Base-by-base conservation (phyloP, 2,888 invertebrate genomes). In the Beris morrisii region DNA sequence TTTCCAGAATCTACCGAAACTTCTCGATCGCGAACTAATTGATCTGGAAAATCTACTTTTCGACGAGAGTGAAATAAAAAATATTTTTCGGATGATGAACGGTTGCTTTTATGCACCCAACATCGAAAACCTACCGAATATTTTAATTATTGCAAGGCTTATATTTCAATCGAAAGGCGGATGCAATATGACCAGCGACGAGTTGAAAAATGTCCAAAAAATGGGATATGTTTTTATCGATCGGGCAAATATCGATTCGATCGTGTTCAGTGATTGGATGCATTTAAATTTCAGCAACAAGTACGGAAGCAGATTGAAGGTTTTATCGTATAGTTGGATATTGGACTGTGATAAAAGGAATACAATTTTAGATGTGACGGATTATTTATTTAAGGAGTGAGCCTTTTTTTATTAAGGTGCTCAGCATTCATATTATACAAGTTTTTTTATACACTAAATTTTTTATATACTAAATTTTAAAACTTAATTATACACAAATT, bases 141-240 rank as follows among this genome's bases (percentile, higher is more conserved):
- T 65, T 12, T 22, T 55, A 12, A 44, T 45, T 22, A 9, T 71
- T 6, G 71, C 73, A 0, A 72, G 72, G 65, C 53, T 78, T 52
- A 65, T 70, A 11, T 79, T 76, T 61, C 69, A 75, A 59, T 77
- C 77, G 69, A 75, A 74, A 64, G 78, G 75, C 30, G 79, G 79
- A 45, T 45, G n/a, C 38, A 64, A 6, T 13, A 67, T 68, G 58
- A 28, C 7, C 3, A 28, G 50, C 6, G 45, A 12, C 13, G 45
- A 46, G 43, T 66, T 13, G 53, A 43, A 32, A 4, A n/a, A 13
- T 28, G 28, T 30, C 3, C 46, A 56, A 68, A 52, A 56, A 15
- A 32, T 32, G 31, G 43, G 50, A 69, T 52, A 64, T 68, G 68
- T 74, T 44, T 72, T 74, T 67, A 67, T 74, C 45, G 73, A 73